These are phyloP conservation scores for Telmatherina bonti DNA, from an alignment of 2,797 vertebrate genomes.

Conservation along the genomic window DNA sequence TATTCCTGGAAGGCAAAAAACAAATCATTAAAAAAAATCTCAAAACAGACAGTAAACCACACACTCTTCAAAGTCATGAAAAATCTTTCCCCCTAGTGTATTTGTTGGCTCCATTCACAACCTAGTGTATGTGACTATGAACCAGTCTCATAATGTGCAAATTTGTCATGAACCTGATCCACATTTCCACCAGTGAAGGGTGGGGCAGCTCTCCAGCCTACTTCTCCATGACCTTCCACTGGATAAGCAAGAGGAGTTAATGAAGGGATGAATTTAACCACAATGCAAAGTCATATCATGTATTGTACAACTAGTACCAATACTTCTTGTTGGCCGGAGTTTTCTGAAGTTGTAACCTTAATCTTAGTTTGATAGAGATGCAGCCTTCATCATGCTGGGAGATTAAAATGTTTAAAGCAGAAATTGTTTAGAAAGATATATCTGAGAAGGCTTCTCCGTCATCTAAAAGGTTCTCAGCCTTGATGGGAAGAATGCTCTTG, in stretches of 20 bases:
- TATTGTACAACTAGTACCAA: no score
- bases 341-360: background rate
- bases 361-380: background rate
- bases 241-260: background rate
- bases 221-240: constrained; percentile 9
- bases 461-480: constrained; percentile 37
- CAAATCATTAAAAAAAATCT: background rate
- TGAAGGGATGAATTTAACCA: constrained; percentile 9
- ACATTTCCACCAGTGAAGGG: background rate
- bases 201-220: constrained; percentile 1
- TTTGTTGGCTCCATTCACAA: background rate
- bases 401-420: background rate
- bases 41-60: background rate
- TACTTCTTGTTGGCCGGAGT: background rate
- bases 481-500: constrained; percentile 42
- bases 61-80: background rate
- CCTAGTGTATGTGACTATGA: background rate
- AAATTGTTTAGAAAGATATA: background rate
- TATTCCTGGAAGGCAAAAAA: background rate
- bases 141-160: background rate
- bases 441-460: background rate
- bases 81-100: background rate
- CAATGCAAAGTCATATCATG: background rate
- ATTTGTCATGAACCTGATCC: background rate
- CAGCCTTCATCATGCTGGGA: background rate